Evolutionary conservation across 2,888 invertebrate species (phyloP), one percentile per base, ranked within the genome.

Genomic region (Thymelicus sylvestris): DNA sequence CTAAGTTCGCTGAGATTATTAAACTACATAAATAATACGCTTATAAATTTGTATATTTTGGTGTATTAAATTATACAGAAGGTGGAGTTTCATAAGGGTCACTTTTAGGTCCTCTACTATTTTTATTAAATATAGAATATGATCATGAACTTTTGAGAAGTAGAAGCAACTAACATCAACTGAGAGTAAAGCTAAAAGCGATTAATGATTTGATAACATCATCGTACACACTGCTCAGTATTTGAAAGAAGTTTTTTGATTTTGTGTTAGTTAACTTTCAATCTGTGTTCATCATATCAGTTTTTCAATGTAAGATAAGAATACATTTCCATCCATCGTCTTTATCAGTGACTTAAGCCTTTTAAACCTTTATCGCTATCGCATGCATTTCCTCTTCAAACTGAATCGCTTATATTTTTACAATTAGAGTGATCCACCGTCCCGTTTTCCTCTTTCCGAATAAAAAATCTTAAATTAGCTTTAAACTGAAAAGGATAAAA

Each of bases 361-460:
- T 61, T 69, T 66, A 60, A 65, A 66, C 71, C 66, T 66, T 60
- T 39, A 61, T n/a, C 61, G 71, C 71, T 67, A 68, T 71, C 67
- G 82, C 86, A 85, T 86, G 82, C 80, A 76, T 83, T 83, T 81
- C 78, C 76, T 83, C 82, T 84, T 74, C 73, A 79, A 73, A 67
- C 64, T 75, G 72, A 62, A 81, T 83, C 83, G 88, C 90, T 91
- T 87, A 84, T 87, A 88, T 89, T 86, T 87, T 87, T 88, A 86
- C 84, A 86, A 83, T 80, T 89, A 89, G 86, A 84, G 83, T 83
- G 88, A 91, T 87, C 90, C 91, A 91, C 93, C 93, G 93, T 93
- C 93, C 93, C 93, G 83, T 87, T 91, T 91, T 90, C 91, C 89
- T 91, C 91, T 92, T 87, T 90, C 91, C 89, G 86, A 85, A 86